Base-by-base conservation (phyloP, 2,888 invertebrate species). In the Drosophila siamana region DNA sequence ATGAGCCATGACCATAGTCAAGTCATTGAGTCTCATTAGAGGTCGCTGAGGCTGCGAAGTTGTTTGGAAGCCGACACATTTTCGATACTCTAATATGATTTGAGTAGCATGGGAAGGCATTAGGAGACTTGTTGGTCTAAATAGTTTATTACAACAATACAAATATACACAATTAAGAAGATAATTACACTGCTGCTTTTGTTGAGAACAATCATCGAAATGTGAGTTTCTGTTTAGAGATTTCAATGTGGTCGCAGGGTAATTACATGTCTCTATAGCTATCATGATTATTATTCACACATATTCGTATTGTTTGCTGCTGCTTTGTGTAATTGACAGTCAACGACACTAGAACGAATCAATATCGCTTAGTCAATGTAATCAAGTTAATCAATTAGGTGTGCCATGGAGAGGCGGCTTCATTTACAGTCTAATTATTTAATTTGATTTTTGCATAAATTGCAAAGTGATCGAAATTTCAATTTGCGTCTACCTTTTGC, bases 311-410 rank as follows among this genome's bases (percentile, higher is more conserved):
- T 62, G 62, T 51, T n/a, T 36, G 36, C 41, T 33, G 4, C 2
- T n/a, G 1, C 16, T 36, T 36, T 48, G 43, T 50, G 44, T 47
- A 50, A 69, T 48, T 67, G 47, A 48, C 43, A 46, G 44, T 60
- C 59, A 57, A 38, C 40, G 40, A 56, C 48, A 54, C 36, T 52
- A 22, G 55, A 59, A 38, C 30, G 47, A 70, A 61, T 56, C 74
- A 68, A 77, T 76, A 80, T 62, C 65, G 36, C 40, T 52, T 61
- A 60, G 52, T 64, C 78, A 74, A 78, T 75, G 76, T 76, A 82
- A 86, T 86, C 81, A 76, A 78, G 69, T 82, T 66, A 82, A 78
- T 84, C 86, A 86, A 82, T 86, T 86, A 84, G 81, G 40, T 61
- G 69, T 66, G 75, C 77, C 46, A 24, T 50, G 28, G 19, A 16